Evolutionary conservation across 2,888 invertebrate genomes (phyloP), one percentile per base, ranked within the genome.

Genomic region (Chymomyza procnemis): DNA sequence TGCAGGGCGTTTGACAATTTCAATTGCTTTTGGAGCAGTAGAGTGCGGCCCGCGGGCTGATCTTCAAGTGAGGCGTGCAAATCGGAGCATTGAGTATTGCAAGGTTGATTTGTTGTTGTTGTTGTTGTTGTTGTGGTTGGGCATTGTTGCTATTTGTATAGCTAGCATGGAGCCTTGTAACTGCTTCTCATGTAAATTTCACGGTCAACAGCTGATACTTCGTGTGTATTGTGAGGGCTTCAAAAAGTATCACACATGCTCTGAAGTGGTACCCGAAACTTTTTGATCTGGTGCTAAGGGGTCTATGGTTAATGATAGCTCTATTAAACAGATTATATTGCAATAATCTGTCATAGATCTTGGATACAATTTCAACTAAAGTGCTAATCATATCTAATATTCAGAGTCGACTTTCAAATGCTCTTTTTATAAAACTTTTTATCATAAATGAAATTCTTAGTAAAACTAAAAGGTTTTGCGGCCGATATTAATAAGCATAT

Each of bases 1-100:
- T 79, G 75, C 72, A 66, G 76, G 84, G 81, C 81, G 77, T 86
- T 86, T 84, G 82, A 83, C 82, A 84, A 83, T 77, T 75, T 84
- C 74, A 77, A 83, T 86, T 71, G 81, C 74, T 66, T 75, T 86
- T 65, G 16, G 76, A 73, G 72, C 73, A 63, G 72, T 74, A 78
- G 69, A 61, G 54, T 50, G 50, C 16, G 18, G 8, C 19, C 18
- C 19, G 50, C 1, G 50, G 30, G 61, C 60, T n/a, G n/a, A 60
- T 47, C 50, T 47, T 60, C 46, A 4, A 14, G 16, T 54, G 59
- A 62, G 73, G 76, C 80, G 73, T 74, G 65, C 55, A 75, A 82
- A 82, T 82, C 80, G 73, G 86, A 82, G 86, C 84, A 80, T 71
- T 58, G 67, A 56, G 21, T 47, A 59, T n/a, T n/a, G n/a, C 26